Base-by-base conservation (phyloP, 2,888 invertebrate genomes). In the Pandemis corylana region DNA sequence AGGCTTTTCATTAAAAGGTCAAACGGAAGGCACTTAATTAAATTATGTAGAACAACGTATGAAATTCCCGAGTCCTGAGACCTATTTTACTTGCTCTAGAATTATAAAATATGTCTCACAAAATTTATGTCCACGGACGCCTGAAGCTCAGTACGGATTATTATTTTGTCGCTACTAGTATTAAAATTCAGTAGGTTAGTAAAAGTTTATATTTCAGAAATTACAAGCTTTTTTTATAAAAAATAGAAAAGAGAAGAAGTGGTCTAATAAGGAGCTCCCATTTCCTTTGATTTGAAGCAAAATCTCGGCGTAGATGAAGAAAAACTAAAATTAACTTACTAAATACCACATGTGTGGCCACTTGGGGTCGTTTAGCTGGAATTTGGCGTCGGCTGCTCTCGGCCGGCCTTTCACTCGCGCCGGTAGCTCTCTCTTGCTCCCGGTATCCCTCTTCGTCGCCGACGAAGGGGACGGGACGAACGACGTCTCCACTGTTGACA, bases 321-420 rank as follows among this genome's bases (percentile, higher is more conserved):
- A 36, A 36, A 36, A 36, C 28, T 2, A 36, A 46, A 46, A 46
- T 46, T 46, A 46, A 96, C 98, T 96, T 95, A 99, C 99, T 96
- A 99, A 95, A 94, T 99, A 99, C 99, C 99, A 99, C 98, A 98
- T 99, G 82, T 97, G 96, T 51, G 97, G 96, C 99, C 99, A 99
- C 91, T 97, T 97, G 49, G 97, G 98, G 93, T 99, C 99, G 86
- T 97, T 97, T 79, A 98, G 95, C 78, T 95, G 93, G 81, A 94
- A 94, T 82, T 92, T 92, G 75, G 90, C 86, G 84, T 92, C 91
- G 7, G 92, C 88, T 28, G 93, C 87, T 67, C 92, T 84, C 76
- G 92, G 87, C 85, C 90, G 88, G 83, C 98, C 97, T 81, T 98
- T 95, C 90, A 98, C 98, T 78, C 96, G 95, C 79, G 98, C 95